Percentiles rank a stretch among this genome's conserved stretches.
Evolutionary conservation across 2,797 vertebrate species (phyloP).

Genomic region (Enteromius fasciolatus): DNA sequence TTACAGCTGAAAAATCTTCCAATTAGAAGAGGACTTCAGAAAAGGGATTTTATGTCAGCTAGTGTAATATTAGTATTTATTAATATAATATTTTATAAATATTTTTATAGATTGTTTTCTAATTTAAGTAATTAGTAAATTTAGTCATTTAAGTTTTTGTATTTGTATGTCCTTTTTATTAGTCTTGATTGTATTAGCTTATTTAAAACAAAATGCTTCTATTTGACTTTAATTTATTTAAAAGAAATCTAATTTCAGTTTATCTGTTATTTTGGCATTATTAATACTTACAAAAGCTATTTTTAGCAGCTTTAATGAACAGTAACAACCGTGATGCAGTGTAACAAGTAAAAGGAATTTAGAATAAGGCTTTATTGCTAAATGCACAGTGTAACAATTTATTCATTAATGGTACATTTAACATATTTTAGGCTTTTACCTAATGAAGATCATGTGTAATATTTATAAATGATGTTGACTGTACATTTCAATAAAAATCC

Average conservation of each 20-base stretch:
- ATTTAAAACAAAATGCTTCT: neutral
- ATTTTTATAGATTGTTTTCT: neutral
- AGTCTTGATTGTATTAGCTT: neutral
- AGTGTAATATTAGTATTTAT: neutral
- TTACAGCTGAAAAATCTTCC: neutral
- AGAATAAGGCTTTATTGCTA: neutral
- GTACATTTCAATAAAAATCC: neutral
- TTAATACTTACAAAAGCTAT: neutral
- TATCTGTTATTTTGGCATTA: neutral
- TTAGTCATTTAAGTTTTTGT: neutral
- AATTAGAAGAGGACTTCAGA: neutral
- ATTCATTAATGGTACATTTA: neutral
- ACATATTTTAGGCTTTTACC: neutral
- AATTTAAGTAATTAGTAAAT: neutral
- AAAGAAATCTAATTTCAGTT: neutral
- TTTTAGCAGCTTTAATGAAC: neutral
- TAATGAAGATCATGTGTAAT: neutral
- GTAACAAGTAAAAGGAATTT: neutral
- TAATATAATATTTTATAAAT: neutral
- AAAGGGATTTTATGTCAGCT: neutral
- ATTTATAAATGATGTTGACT: neutral
- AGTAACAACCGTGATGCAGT: neutral
- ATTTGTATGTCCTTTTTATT: neutral
- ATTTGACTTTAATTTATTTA: neutral
- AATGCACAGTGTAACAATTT: neutral